These are phyloP conservation scores for Notolabrus celidotus DNA, from an alignment of 2,797 vertebrate genomes.

Conservation along the genomic window DNA sequence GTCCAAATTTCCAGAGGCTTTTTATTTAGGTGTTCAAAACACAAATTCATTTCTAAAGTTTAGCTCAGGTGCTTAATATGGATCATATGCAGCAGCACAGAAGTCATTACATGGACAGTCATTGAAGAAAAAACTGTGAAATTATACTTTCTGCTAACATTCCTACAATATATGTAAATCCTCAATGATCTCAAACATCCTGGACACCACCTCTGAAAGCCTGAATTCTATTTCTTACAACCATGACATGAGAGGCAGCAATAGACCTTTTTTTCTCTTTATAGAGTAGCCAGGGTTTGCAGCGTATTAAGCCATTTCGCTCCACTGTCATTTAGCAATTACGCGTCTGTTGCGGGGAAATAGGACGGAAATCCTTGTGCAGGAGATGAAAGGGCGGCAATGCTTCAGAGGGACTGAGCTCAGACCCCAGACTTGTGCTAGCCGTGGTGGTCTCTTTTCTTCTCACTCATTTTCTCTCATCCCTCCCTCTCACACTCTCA, in stretches of 20 bases:
- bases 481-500: constrained; percentile 63
- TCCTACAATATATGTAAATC: constrained; percentile 19
- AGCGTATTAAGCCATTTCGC: constrained; percentile 74
- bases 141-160: constrained; percentile 16
- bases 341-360: constrained; percentile 70
- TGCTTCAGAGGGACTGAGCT: constrained; percentile 61
- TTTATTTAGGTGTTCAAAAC: too few relatives aligned
- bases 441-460: constrained; percentile 63
- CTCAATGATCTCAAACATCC: constrained; percentile 36
- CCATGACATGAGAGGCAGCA: constrained; percentile 31
- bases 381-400: constrained; percentile 77
- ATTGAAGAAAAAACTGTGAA: constrained; percentile 12
- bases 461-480: constrained; percentile 55
- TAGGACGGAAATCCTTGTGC: constrained; percentile 72
- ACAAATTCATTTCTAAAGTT: not conserved
- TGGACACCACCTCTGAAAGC: not conserved
- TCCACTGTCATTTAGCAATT: constrained; percentile 79
- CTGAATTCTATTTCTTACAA: constrained; percentile 41
- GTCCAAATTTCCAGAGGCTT: not conserved
- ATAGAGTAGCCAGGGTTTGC: constrained; percentile 67
- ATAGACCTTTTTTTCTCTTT: constrained; percentile 23
- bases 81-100: not conserved
- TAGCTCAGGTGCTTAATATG: not conserved
- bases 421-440: constrained; percentile 61
- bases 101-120: constrained; percentile 9